Conservation (phyloP, 2,113 vertebrate genomes). For the Mesembrinibis cayennensis region DNA sequence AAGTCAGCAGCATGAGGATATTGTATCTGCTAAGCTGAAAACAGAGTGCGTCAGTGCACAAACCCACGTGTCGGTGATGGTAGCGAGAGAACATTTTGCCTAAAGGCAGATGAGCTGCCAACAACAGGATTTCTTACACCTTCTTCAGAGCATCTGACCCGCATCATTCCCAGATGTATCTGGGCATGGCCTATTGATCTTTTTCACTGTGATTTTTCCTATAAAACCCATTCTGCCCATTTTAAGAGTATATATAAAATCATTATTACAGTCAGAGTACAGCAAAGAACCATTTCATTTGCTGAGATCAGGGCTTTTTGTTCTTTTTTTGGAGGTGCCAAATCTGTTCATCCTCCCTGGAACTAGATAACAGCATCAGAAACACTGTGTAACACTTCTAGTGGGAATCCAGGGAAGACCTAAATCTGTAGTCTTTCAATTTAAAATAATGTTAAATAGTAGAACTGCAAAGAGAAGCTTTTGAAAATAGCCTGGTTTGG, state of each 20-base stretch:
- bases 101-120: neutral
- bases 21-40: slow-evolving; percentile 33
- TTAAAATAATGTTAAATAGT: slow-evolving; percentile 36
- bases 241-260: neutral
- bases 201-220: neutral
- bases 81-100: neutral
- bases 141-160: neutral
- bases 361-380: slow-evolving; percentile 34
- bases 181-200: neutral
- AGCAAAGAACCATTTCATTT: neutral
- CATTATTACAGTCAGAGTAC: neutral
- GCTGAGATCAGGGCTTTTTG: slow-evolving; percentile 36
- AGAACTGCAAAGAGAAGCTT: neutral
- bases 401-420: slow-evolving; percentile 38
- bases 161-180: neutral
- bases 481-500: neutral
- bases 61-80: neutral
- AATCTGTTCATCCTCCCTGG: slow-evolving; percentile 41
- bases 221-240: neutral
- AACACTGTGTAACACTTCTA: slow-evolving; percentile 36
- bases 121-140: neutral
- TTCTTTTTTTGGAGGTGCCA: slow-evolving; percentile 54
- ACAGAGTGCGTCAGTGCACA: neutral
- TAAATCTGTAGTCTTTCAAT: slow-evolving; percentile 27
- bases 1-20: neutral